Conservation (phyloP, 2,113 vertebrate genomes). For the rat (Rattus norvegicus) region DNA sequence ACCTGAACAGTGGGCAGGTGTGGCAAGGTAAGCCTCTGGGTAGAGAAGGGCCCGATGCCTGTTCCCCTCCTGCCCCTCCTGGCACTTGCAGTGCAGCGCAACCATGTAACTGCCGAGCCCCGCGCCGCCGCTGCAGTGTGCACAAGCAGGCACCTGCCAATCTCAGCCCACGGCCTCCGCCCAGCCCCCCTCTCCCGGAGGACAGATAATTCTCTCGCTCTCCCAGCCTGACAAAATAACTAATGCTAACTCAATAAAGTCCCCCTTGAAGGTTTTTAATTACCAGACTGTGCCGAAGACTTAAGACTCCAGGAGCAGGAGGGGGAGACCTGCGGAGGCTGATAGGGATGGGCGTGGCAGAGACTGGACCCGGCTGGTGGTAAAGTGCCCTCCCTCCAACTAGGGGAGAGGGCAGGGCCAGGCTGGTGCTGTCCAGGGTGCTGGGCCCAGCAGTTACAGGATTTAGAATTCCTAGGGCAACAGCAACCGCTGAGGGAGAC, state of each 20-base stretch:
- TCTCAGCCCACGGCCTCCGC: constrained; percentile 82
- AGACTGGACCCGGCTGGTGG: not conserved
- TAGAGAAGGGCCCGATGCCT: constrained; percentile 54
- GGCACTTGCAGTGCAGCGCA: constrained; percentile 76
- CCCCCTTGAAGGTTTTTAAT: constrained; percentile 86
- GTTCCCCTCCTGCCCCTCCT: not conserved
- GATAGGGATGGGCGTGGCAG: not conserved
- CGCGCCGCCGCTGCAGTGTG: constrained; percentile 34
- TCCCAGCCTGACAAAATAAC: constrained; percentile 86
- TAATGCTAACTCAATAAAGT: constrained; percentile 86
- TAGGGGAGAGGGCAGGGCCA: constrained; percentile 51
- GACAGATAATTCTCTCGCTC: constrained; percentile 82
- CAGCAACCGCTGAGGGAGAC: constrained; percentile 39
- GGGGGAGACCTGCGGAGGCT: constrained; percentile 21
- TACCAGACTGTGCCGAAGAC: constrained; percentile 78
- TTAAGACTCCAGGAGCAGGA: not conserved
- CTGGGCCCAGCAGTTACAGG: constrained; percentile 54
- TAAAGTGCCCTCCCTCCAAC: not conserved
- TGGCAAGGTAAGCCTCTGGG: constrained; percentile 55
- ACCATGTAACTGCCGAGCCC: constrained; percentile 49
- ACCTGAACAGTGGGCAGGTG: not conserved
- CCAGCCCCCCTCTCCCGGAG: constrained; percentile 83
- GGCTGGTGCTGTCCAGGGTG: constrained; percentile 80
- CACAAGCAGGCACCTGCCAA: constrained; percentile 85
- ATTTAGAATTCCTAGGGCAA: not conserved